These are phyloP conservation scores for Orthosia incerta DNA, from an alignment of 2,888 invertebrate species.

Conservation along the genomic window DNA sequence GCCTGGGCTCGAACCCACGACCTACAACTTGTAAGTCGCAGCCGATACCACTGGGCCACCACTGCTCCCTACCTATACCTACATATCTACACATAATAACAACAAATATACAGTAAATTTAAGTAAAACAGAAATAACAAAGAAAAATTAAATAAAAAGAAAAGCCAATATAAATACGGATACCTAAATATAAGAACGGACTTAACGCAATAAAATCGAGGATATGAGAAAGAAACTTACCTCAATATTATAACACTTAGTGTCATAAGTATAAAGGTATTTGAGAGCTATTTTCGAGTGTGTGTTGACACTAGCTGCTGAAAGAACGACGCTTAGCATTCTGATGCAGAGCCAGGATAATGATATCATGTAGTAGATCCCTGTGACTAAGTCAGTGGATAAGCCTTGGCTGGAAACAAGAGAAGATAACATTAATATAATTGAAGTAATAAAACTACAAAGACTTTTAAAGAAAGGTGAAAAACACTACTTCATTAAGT, in stretches of 20 bases:
- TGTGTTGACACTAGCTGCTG: slow-evolving; percentile 90
- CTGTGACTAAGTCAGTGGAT: slow-evolving; percentile 78
- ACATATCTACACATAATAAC: no score
- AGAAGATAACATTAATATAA: not conserved
- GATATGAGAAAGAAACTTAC: slow-evolving; percentile 73
- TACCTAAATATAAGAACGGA: no score
- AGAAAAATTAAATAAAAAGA: no score
- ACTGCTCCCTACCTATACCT: no score
- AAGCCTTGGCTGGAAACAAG: slow-evolving; percentile 71
- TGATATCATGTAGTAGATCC: slow-evolving; percentile 91
- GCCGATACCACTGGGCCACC: no score
- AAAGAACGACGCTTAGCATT: slow-evolving; percentile 90
- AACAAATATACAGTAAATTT: no score
- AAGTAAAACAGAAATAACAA: no score
- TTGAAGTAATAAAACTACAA: slow-evolving; percentile 68
- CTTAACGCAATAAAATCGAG: not conserved
- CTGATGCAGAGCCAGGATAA: slow-evolving; percentile 91
- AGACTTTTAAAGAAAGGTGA: not conserved
- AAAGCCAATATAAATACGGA: no score
- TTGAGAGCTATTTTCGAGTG: slow-evolving; percentile 88
- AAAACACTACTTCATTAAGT: no score
- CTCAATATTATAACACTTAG: slow-evolving; percentile 90
- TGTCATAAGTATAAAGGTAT: slow-evolving; percentile 85
- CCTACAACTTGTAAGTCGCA: no score
- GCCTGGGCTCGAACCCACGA: no score